phyloP scores from a whole-genome alignment of 2,888 invertebrate genomes.

The Leucoma salicis region DNA sequence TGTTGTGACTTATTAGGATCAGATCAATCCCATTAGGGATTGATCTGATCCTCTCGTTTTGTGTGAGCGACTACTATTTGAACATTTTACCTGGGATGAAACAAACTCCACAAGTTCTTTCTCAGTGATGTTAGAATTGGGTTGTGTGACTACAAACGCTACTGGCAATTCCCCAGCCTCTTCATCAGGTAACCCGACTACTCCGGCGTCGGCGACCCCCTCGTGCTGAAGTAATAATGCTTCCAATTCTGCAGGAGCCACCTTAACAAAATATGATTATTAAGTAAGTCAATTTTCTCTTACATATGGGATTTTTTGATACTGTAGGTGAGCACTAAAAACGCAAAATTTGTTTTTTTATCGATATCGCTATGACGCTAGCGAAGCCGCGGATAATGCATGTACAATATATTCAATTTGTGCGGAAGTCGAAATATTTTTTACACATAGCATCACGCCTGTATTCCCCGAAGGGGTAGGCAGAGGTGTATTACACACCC shows the following conservation, averaged over 20 bases:
- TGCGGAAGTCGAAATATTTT: no score
- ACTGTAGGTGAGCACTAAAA: no score
- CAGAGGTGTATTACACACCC: no score
- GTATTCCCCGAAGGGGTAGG: no score
- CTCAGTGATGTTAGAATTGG: conserved; percentile 70
- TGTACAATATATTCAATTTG: no score
- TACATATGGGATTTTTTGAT: no score
- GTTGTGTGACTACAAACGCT: conserved; percentile 88
- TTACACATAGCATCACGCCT: no score
- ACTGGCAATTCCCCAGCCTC: conserved; percentile 88
- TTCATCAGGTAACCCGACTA: conserved; percentile 89
- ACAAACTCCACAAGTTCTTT: conserved; percentile 82
- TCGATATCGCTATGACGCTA: neutral
- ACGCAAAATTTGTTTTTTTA: neutral
- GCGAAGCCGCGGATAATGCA: no score
- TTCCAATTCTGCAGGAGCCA: conserved; percentile 94
- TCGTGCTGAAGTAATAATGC: conserved; percentile 87
- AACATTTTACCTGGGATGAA: conserved; percentile 58
- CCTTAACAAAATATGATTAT: conserved; percentile 61
- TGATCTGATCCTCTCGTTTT: no score
- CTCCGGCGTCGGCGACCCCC: conserved; percentile 89
- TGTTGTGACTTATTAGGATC: no score
- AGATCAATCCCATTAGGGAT: no score
- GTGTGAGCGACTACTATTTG: no score
- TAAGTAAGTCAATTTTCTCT: neutral